Conservation (phyloP, 2,113 vertebrate genomes). For the Rafetus swinhoei region DNA sequence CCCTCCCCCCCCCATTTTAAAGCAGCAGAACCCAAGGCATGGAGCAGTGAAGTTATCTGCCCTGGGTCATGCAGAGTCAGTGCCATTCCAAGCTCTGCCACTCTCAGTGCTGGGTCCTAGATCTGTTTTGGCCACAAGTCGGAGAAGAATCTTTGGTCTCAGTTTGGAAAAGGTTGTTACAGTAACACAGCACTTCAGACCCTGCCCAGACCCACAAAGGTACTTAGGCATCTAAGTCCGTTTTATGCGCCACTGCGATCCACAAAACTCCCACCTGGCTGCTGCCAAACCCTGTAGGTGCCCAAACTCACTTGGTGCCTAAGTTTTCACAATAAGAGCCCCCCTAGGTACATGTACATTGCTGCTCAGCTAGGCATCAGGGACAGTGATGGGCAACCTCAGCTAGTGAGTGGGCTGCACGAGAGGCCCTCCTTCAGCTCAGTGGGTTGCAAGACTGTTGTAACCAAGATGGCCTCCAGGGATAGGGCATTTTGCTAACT, state of each 20-base stretch:
- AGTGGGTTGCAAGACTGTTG: too few species aligned
- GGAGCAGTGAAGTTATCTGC: background rate
- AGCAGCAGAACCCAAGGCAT: background rate
- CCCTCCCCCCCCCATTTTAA: background rate
- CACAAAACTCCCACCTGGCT: background rate
- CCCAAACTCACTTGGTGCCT: background rate
- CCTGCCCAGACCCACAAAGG: background rate
- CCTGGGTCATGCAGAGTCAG: background rate
- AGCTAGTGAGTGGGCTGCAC: too few species aligned
- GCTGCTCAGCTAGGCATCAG: background rate
- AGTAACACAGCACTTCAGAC: background rate
- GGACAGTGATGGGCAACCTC: too few species aligned
- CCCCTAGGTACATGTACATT: background rate
- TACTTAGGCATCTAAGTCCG: background rate
- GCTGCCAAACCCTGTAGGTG: background rate
- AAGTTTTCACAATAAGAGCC: background rate
- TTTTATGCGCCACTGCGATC: background rate
- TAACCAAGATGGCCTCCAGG: too few species aligned
- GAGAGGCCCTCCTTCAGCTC: too few species aligned
- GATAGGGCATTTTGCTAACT: too few species aligned
- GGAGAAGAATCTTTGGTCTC: background rate
- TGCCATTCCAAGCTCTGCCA: background rate
- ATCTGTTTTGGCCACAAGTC: background rate
- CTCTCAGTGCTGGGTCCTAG: background rate
- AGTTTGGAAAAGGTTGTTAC: background rate